Evolutionary conservation across 2,113 vertebrate genomes (phyloP), one percentile per base, ranked within the genome.

Genomic region (Plecotus auritus): DNA sequence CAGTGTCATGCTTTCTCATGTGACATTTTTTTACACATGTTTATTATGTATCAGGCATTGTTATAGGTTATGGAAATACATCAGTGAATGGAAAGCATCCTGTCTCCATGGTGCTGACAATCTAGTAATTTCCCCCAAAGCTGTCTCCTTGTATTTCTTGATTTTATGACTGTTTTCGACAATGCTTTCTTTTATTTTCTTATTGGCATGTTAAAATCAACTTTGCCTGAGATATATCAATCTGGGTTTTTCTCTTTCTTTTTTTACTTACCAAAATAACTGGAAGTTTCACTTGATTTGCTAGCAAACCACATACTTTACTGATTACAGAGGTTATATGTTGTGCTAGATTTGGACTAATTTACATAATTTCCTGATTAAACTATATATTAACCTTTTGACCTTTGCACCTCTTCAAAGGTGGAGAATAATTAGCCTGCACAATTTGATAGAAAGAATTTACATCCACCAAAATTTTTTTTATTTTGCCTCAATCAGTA

Each of bases 301-400:
- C 61, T 67, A 85, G 93, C 61, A 78, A 95, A 69, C 87, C 74
- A 59, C 17, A 10, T 85, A 90, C 81, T 90, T 97, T 85, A 91
- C 93, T 94, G 94, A 94, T 97, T 72, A 86, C n/a, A 37, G 69
- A 56, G 89, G 91, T 83, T 85, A 32, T 87, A 30, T 72, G 88
- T 77, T 91, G 10, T 95, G 56, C 90, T 97, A 95, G 83, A 95
- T 97, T 96, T 97, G 81, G 37, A 32, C 84, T 84, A 74, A 97
- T 97, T 93, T 97, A 93, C 91, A 95, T 98, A 94, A 95, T 96
- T 97, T 97, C 94, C 95, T 95, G 90, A 97, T 98, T 96, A 96
- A 96, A 88, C 77, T 93, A 88, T 67, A 86, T 91, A 94, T 96
- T 97, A 97, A 77, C 92, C 93, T 96, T 96, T 96, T 97, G 97